Evolutionary conservation across 2,888 invertebrate genomes (phyloP), one percentile per base, ranked within the genome.

Genomic region (Agonopterix arenella): DNA sequence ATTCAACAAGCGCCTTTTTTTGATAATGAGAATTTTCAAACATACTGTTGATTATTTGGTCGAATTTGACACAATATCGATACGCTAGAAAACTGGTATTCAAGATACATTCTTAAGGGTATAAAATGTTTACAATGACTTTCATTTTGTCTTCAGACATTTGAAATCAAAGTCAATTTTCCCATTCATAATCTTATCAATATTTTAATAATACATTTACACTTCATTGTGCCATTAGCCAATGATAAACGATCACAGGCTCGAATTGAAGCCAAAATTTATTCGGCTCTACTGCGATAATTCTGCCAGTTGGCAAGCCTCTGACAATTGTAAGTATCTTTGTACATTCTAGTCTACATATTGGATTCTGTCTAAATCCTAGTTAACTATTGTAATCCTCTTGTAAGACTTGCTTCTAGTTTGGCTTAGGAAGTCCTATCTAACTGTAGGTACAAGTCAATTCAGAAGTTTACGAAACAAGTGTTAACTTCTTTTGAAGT

Each of bases 381-480:
- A 70, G 75, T 66, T 76, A 75, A 79, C 75, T 73, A 63, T 55
- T 62, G 62, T 78, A 76, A 80, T 76, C 70, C 73, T 51, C 51
- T 52, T 55, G 56, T 65, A 58, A 59, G 62, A 11, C 43, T 54
- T 52, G 54, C 58, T 65, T 55, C 59, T 56, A 64, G 62, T 60
- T 58, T 57, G 57, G 63, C 59, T 66, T 63, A 56, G 53, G 54
- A 58, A 51, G 41, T 48, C 10, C 47, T 49, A 51, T 40, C 44
- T 54, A 11, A 45, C 48, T 53, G 48, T 36, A 43, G 36, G 45
- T 53, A 48, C 47, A 9, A 11, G 37, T 47, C 46, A 16, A 43
- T 49, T 46, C 28, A 8, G 18, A 47, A 44, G 36, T 48, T 50
- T 8, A 38, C 41, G 40, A 44, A 49, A 49, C 51, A 44, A 49